These are phyloP conservation scores for Podargus strigoides DNA, from an alignment of 2,797 vertebrate species.

Conservation along the genomic window DNA sequence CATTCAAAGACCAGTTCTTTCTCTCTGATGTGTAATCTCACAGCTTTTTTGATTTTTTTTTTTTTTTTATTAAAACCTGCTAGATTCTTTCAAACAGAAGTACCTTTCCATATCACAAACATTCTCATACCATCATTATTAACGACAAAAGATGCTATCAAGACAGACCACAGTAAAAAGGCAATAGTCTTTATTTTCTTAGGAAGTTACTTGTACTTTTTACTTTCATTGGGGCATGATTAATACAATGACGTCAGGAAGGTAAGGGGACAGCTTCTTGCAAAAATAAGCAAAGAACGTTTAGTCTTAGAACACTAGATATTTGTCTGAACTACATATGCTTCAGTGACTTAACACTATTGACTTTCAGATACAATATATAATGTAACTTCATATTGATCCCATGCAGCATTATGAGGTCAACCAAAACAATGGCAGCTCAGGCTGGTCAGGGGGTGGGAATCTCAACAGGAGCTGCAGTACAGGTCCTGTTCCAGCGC, in stretches of 20 bases:
- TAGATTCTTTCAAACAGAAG: not conserved
- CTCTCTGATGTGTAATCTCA: not conserved
- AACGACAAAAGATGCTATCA: not conserved
- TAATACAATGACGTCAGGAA: not conserved
- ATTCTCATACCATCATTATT: not conserved
- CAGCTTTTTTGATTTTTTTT: not conserved
- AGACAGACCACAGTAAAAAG: not conserved
- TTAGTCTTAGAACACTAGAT: not conserved
- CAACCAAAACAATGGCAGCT: not conserved
- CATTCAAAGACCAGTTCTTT: not conserved
- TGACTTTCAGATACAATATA: not conserved
- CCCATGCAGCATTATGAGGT: accelerated
- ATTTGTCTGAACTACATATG: not conserved
- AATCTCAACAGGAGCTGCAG: not conserved
- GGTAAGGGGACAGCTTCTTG: not conserved
- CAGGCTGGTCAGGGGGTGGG: not conserved
- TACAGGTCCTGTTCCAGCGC: not conserved
- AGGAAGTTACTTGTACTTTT: not conserved
- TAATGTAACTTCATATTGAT: not conserved
- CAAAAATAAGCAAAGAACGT: not conserved
- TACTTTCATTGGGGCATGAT: not conserved
- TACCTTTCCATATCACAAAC: not conserved
- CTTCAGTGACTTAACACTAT: not conserved
- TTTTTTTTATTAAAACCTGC: not conserved
- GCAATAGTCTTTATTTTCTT: not conserved